Evolutionary conservation across 2,888 invertebrate genomes (phyloP), one percentile per base, ranked within the genome.

Genomic region (Cheilosia pagana): DNA sequence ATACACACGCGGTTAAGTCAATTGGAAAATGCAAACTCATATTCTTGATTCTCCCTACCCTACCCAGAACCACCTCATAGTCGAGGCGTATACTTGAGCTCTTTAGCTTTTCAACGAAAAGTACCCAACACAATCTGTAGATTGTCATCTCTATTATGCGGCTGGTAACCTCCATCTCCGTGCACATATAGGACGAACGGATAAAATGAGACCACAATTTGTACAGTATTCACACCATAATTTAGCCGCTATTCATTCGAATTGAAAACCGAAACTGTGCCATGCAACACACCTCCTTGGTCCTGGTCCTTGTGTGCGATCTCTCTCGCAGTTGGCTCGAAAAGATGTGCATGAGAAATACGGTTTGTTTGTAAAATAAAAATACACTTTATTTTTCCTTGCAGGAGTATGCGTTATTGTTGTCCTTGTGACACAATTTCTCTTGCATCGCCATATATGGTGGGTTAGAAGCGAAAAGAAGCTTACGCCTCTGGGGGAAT

Each of bases 251-350:
- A 85, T 85, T 85, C 85, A 85, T 75, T 85, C 81, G 75, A 81
- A 85, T 85, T 85, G 85, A 75, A 85, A 81, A 85, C 85, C 85
- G 55, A 85, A 85, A 85, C 85, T 85, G 75, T 85, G 85, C 81
- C 75, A 81, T 67, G 59, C 59, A 19, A 57, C 45, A 43, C 75
- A 70, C 39, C 28, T 45, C 19, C 39, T 48, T 19, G 21, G 43
- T 35, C 35, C 35, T 19, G 21, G 43, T 35, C 35, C 35, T 39
- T 62, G 21, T 63, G 12, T 31, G 28, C 8, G 28, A 7, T 28
- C 28, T 28, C 45, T 12, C 19, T n/a, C 31, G 10, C 16, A 16
- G 43, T 41, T 2, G 25, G 25, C 12, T 35, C 35, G 43, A 12
- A 59, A 25, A 48, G 23, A 31, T 59, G 60, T 55, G 62, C 62